Percentiles rank a stretch among this genome's conserved stretches.
These are phyloP conservation scores for Leistus spinibarbis DNA, from an alignment of 2,888 invertebrate genomes.

Conservation along the genomic window DNA sequence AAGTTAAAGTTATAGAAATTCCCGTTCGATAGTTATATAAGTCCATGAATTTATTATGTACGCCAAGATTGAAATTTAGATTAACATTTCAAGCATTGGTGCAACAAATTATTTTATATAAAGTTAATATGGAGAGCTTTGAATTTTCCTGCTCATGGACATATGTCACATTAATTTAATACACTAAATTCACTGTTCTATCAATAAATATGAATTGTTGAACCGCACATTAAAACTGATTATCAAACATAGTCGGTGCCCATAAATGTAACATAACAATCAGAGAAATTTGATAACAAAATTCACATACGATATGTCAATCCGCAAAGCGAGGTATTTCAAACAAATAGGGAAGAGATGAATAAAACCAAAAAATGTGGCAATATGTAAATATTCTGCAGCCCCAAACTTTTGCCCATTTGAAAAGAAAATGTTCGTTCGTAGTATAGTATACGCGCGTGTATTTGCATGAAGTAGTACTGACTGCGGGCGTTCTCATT, in stretches of 20 bases:
- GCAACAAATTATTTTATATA: no score
- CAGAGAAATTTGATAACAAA: background rate
- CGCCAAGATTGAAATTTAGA: no score
- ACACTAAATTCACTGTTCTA: background rate
- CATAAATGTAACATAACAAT: background rate
- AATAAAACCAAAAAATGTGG: background rate
- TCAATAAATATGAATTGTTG: background rate
- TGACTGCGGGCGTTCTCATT: background rate
- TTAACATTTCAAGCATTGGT: no score
- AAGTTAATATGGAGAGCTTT: no score
- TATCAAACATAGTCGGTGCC: background rate
- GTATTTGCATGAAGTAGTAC: constrained; percentile 10
- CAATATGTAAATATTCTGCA: constrained; percentile 31
- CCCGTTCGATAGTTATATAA: no score
- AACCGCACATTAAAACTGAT: background rate
- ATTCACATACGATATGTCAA: background rate
- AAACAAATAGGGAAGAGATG: background rate
- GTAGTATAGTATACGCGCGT: background rate
- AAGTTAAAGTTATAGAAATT: no score
- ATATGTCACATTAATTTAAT: no score
- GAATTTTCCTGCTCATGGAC: no score
- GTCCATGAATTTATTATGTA: no score
- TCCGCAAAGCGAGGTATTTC: background rate
- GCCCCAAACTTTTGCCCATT: background rate
- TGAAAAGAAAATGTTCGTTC: background rate